Evolutionary conservation across 1,140 invertebrate genomes (phyloP), one percentile per base, ranked within the genome.

Genomic region (Penaeus vannamei): DNA sequence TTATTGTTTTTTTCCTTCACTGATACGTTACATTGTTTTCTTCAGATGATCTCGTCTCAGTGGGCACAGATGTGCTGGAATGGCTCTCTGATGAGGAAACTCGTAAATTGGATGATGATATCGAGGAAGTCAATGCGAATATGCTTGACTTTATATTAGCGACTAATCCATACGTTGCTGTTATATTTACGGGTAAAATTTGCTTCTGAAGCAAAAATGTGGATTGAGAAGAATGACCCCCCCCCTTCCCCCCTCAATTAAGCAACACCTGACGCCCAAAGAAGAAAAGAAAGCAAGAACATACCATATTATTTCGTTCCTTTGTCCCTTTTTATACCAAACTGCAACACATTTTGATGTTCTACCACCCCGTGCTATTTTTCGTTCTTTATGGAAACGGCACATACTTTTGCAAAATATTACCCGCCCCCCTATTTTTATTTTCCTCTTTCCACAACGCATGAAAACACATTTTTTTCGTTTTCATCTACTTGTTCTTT

Each of bases 21-120:
- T n/a, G 53, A 86, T 66, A 32, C 60, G 53, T 53, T 53, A 53
- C 26, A 32, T 80, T 60, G 26, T 61, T 60, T 46, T 42, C 85
- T 64, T 59, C 87, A 88, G 87, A 88, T 88, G 87, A 88, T 60
- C 23, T 88, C 66, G n/a, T 46, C 46, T 22, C 32, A 19, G 82
- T 88, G 87, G 97, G 97, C 93, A 96, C 97, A 59, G 89, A 83
- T 62, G 97, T 98, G 17, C 93, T 98, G 53, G 97, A 98, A 93
- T 98, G 97, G 97, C 93, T 98, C 0, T 96, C 97, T 87, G 97
- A 98, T 93, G 97, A 98, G 92, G 97, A 98, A 90, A 98, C 98
- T 93, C 94, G 97, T 29, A 97, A 98, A 94, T 92, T 98, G 88
- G 97, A 97, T 19, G 97, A 98, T 94, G 97, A 98, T 94, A 98